Evolutionary conservation across 2,888 invertebrate species (phyloP).

Genomic region (Abrostola triplasia): DNA sequence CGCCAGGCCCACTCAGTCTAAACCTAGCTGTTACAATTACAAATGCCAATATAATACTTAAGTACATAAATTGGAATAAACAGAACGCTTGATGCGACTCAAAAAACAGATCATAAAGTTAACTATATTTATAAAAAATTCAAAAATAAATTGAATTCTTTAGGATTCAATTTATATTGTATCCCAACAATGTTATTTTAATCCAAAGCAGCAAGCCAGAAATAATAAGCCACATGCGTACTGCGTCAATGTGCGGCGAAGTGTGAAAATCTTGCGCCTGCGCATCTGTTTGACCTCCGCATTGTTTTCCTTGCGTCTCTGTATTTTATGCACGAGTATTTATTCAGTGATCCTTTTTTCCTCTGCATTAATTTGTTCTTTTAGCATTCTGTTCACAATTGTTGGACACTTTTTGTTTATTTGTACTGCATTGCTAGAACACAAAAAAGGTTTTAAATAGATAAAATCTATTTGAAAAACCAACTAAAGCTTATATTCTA

Average conservation of each 20-base stretch:
- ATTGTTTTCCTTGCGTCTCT: slow-evolving; percentile 36
- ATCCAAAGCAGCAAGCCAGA: neutral
- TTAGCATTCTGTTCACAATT: neutral
- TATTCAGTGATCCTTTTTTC: slow-evolving; percentile 12
- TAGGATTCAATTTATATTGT: too few relatives aligned
- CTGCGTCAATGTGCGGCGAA: slow-evolving; percentile 37
- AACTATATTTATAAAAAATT: too few relatives aligned
- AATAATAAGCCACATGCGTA: slow-evolving; percentile 24
- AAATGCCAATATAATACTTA: too few relatives aligned
- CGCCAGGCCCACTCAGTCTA: too few relatives aligned
- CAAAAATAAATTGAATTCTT: neutral
- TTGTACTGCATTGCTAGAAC: too few relatives aligned
- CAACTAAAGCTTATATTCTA: too few relatives aligned
- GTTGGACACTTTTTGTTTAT: neutral
- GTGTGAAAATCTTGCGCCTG: slow-evolving; percentile 49
- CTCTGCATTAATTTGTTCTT: slow-evolving; percentile 5
- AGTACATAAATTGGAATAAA: too few relatives aligned
- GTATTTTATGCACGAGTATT: slow-evolving; percentile 18
- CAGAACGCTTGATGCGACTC: too few relatives aligned
- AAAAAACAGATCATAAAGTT: too few relatives aligned
- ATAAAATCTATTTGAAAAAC: too few relatives aligned
- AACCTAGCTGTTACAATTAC: too few relatives aligned
- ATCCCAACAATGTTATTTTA: neutral
- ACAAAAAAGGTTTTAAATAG: too few relatives aligned
- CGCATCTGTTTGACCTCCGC: slow-evolving; percentile 54